Percentiles rank a stretch among this genome's conserved stretches.
Evolutionary conservation across 37 sponge, comb jelly and placozoan genomes (phyloP).

Genomic region (Dysidea cf. avara): DNA sequence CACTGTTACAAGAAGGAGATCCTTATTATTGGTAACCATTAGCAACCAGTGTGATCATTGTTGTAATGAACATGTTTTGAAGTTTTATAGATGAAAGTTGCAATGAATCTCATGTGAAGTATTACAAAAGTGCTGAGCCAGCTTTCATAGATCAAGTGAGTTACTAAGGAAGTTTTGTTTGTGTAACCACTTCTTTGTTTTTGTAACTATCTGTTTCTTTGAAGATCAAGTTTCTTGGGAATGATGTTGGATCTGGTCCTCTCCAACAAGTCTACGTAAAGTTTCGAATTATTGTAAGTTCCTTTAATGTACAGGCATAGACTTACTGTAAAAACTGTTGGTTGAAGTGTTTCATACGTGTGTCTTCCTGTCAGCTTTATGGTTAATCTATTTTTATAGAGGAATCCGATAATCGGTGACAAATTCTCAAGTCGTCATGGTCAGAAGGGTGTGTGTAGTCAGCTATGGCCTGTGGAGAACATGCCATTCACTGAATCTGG

Average conservation of each 20-base stretch:
- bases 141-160: slow-evolving; percentile 83
- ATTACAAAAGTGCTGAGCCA: slow-evolving; percentile 78
- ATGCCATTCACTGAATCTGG: slow-evolving; percentile 98
- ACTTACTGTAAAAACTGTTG: no score
- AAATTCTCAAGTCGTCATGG: slow-evolving; percentile 98
- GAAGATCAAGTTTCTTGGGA: slow-evolving; percentile 75
- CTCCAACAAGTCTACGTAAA: slow-evolving; percentile 80
- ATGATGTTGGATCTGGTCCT: slow-evolving; percentile 58
- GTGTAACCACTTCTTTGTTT: no score
- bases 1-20: slow-evolving; percentile 76
- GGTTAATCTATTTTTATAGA: slow-evolving; percentile 25
- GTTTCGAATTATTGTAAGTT: slow-evolving; percentile 60
- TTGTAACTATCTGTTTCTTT: no score
- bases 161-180: no score
- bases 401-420: slow-evolving; percentile 95
- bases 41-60: background rate
- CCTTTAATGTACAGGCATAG: no score
- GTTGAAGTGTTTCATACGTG: no score
- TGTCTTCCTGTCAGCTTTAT: background rate
- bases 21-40: slow-evolving; percentile 73
- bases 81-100: slow-evolving; percentile 77
- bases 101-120: slow-evolving; percentile 31
- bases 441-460: slow-evolving; percentile 98
- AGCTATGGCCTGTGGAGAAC: slow-evolving; percentile 91
- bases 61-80: background rate